These are phyloP conservation scores for Celastrina argiolus DNA, from an alignment of 2,888 invertebrate genomes.

Conservation along the genomic window DNA sequence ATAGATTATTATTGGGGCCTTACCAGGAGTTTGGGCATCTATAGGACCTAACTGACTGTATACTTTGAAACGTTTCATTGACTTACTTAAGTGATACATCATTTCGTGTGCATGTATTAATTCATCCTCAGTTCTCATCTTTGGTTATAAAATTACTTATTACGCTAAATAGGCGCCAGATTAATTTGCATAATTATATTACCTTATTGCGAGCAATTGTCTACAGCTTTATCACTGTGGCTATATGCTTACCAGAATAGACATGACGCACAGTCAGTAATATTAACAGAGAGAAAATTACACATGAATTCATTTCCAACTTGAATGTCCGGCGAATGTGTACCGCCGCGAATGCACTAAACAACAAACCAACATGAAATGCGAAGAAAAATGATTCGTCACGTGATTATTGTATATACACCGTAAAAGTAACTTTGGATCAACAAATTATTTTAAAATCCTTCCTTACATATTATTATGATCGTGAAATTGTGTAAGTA, in stretches of 20 bases:
- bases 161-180: neutral
- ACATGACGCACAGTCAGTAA: conserved; percentile 5
- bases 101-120: too few relatives aligned
- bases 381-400: conserved; percentile 36
- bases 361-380: conserved; percentile 21
- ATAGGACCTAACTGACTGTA: too few relatives aligned
- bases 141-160: neutral
- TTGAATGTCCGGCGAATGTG: neutral
- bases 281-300: neutral
- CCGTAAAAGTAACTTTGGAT: too few relatives aligned
- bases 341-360: neutral
- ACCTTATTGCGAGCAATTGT: neutral
- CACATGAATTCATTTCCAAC: neutral
- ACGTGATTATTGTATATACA: conserved; percentile 24
- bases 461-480: too few relatives aligned
- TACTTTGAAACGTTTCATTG: too few relatives aligned
- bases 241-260: neutral
- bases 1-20: neutral
- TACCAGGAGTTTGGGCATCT: too few relatives aligned
- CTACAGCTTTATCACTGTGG: too few relatives aligned
- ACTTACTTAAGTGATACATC: too few relatives aligned
- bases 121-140: too few relatives aligned
- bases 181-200: neutral
- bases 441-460: too few relatives aligned
- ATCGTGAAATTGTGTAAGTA: too few relatives aligned